phyloP scores from a whole-genome alignment of 2,888 invertebrate genomes.

The Rhingia campestris region DNA sequence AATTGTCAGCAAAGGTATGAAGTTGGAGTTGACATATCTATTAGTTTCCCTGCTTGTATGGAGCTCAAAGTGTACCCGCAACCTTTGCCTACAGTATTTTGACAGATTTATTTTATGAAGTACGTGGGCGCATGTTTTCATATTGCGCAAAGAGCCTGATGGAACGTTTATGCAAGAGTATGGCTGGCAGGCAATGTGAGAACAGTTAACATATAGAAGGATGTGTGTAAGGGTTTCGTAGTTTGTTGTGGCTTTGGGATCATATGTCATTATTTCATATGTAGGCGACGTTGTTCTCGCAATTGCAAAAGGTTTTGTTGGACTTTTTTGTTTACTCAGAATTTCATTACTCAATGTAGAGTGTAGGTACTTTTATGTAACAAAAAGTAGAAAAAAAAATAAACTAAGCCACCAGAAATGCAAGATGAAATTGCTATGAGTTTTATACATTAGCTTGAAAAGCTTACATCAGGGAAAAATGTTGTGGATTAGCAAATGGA shows the following conservation, averaged over 20 bases:
- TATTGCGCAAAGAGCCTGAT: conserved; percentile 5
- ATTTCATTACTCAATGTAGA: too few species aligned
- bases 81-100: conserved; percentile 32
- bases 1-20: conserved; percentile 48
- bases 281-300: not conserved
- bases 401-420: too few species aligned
- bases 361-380: too few species aligned
- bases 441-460: too few species aligned
- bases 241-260: not conserved
- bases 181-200: not conserved
- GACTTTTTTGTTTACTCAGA: too few species aligned
- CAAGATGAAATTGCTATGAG: too few species aligned
- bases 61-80: conserved; percentile 18
- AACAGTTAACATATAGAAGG: conserved; percentile 15
- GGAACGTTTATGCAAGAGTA: conserved; percentile 26
- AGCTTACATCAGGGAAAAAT: too few species aligned
- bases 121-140: conserved; percentile 43
- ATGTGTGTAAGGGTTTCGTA: conserved; percentile 28
- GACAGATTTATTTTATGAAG: conserved; percentile 54
- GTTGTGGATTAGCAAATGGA: too few species aligned
- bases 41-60: conserved; percentile 33
- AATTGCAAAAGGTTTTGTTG: too few species aligned
- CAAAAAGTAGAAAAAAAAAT: too few species aligned
- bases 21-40: conserved; percentile 55
- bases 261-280: not conserved